These are phyloP conservation scores for Pampus argenteus DNA, from an alignment of 2,797 vertebrate species.

Conservation along the genomic window DNA sequence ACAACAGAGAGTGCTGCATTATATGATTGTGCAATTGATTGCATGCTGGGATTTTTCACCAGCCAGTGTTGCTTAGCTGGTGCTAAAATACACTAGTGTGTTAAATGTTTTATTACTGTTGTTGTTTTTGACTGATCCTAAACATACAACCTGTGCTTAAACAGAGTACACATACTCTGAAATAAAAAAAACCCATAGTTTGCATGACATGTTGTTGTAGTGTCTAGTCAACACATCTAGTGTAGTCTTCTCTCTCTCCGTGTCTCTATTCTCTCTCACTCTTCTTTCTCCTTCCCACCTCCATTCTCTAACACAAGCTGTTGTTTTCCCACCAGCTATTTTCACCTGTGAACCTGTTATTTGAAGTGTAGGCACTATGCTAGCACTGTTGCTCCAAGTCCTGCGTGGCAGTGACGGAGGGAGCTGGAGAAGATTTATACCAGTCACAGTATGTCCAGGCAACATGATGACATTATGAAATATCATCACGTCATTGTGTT, in stretches of 20 bases:
- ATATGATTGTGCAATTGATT: not conserved
- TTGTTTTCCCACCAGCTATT: conserved; percentile 25
- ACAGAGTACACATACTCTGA: not conserved
- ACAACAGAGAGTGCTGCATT: not conserved
- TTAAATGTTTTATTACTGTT: not conserved
- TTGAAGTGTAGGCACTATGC: conserved; percentile 19
- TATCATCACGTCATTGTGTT: conserved; percentile 19
- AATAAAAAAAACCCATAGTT: not conserved
- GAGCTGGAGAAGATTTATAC: conserved; percentile 3
- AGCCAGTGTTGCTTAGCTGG: not conserved
- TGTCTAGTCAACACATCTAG: not conserved
- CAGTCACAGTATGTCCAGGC: not conserved
- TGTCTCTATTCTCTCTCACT: not conserved
- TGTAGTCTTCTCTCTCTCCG: not conserved
- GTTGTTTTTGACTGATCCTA: not conserved
- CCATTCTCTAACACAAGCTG: conserved; percentile 16
- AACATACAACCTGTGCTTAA: not conserved
- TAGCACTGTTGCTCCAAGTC: conserved; percentile 37
- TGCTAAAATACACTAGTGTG: not conserved
- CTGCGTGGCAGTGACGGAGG: conserved; percentile 10
- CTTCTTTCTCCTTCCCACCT: conserved; percentile 4
- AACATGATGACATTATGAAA: conserved; percentile 16
- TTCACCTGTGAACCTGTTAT: conserved; percentile 23
- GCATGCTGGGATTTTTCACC: not conserved
- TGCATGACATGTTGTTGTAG: too few relatives aligned